Conservation (phyloP, 2,888 invertebrate genomes). For the Stenolophus ochropezus region DNA sequence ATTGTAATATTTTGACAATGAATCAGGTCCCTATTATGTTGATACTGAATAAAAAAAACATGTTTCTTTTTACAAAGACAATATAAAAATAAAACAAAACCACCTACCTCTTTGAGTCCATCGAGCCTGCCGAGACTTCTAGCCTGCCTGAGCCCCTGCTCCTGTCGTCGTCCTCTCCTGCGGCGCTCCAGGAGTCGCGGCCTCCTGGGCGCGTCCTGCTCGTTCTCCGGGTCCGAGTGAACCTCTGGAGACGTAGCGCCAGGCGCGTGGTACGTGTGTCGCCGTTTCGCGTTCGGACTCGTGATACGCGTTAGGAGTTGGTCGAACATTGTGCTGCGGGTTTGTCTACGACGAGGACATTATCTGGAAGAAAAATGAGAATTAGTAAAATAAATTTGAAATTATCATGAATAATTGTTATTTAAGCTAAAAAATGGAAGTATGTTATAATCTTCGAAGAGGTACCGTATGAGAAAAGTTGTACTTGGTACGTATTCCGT, state of each 20-base stretch:
- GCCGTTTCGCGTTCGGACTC: slow-evolving; percentile 81
- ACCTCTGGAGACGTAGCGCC: slow-evolving; percentile 77
- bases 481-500: too few relatives aligned
- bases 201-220: slow-evolving; percentile 68
- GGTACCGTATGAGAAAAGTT: too few relatives aligned
- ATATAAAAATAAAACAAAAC: too few relatives aligned
- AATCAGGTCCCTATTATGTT: too few relatives aligned
- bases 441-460: too few relatives aligned
- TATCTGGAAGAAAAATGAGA: slow-evolving; percentile 32
- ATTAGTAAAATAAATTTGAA: too few relatives aligned
- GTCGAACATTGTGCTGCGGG: slow-evolving; percentile 80
- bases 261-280: slow-evolving; percentile 77
- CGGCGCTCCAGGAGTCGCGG: slow-evolving; percentile 77
- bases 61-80: too few relatives aligned
- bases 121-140: slow-evolving; percentile 85
- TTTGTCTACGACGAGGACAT: not conserved
- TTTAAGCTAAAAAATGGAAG: too few relatives aligned
- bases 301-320: slow-evolving; percentile 84
- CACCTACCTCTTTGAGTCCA: slow-evolving; percentile 86
- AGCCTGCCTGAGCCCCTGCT: slow-evolving; percentile 80
- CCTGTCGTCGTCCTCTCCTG: slow-evolving; percentile 75
- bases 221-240: slow-evolving; percentile 85
- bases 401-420: too few relatives aligned
- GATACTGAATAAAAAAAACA: too few relatives aligned
- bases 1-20: too few relatives aligned